Conservation (phyloP, 1,140 invertebrate species). For the Camponotus pennsylvanicus region DNA sequence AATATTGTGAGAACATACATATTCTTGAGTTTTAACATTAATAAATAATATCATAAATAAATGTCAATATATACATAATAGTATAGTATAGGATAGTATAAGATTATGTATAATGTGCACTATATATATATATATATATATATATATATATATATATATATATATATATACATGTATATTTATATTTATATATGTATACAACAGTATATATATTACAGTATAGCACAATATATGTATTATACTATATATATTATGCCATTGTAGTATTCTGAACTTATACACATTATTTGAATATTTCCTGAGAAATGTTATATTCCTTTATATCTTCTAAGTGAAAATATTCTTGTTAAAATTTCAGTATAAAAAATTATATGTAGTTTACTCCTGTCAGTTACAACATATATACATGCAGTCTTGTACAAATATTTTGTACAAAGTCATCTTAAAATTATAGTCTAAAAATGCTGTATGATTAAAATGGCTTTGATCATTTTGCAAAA, state of each 20-base stretch:
- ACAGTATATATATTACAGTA: too few species aligned
- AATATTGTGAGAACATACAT: not conserved
- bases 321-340: not conserved
- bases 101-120: too few species aligned
- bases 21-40: not conserved
- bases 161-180: too few species aligned
- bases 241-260: not conserved
- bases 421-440: constrained; percentile 7
- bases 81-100: too few species aligned
- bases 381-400: not conserved
- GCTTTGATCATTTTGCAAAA: not conserved
- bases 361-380: not conserved
- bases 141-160: too few species aligned
- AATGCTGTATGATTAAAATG: not conserved
- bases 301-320: constrained; percentile 15
- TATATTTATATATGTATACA: too few species aligned
- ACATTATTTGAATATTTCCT: not conserved
- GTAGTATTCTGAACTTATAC: not conserved
- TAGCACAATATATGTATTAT: too few species aligned
- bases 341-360: not conserved
- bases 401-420: not conserved
- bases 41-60: not conserved
- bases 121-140: too few species aligned
- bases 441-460: not conserved
- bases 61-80: too few species aligned